These are phyloP conservation scores for Sylvietta virens DNA, from an alignment of 2,113 vertebrate species.

Conservation along the genomic window DNA sequence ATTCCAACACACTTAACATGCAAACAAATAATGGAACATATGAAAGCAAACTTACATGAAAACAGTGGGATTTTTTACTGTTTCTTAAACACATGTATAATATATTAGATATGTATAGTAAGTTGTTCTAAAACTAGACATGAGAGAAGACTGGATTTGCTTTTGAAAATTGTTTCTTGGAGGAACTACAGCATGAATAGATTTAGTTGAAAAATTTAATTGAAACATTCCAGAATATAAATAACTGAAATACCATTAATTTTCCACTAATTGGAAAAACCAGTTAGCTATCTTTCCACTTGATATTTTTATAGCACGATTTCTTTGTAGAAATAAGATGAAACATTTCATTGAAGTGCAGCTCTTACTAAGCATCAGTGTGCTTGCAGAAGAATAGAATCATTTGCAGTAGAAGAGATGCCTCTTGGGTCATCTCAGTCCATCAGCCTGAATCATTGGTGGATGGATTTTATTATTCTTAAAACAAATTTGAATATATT, in stretches of 20 bases:
- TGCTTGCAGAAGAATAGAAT: neutral
- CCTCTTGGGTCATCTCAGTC: neutral
- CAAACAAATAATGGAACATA: neutral
- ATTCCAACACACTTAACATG: neutral
- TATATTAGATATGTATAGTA: neutral
- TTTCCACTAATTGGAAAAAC: neutral
- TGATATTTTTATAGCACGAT: neutral
- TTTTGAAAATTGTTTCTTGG: neutral
- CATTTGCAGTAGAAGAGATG: neutral
- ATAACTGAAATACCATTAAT: neutral
- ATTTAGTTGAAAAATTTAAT: neutral
- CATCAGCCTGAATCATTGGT: neutral
- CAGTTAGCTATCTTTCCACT: neutral
- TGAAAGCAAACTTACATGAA: neutral
- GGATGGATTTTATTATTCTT: constrained; percentile 4
- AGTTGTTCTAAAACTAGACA: neutral
- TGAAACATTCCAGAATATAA: neutral
- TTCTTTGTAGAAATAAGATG: neutral
- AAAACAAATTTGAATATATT: constrained; percentile 17
- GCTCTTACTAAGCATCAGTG: neutral
- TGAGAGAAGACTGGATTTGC: neutral
- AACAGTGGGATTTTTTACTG: neutral
- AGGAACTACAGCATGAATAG: neutral
- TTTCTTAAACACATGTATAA: neutral
- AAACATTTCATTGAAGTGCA: neutral